Evolutionary conservation across 1,140 invertebrate species (phyloP), one percentile per base, ranked within the genome.

Genomic region (Drosophila varians): DNA sequence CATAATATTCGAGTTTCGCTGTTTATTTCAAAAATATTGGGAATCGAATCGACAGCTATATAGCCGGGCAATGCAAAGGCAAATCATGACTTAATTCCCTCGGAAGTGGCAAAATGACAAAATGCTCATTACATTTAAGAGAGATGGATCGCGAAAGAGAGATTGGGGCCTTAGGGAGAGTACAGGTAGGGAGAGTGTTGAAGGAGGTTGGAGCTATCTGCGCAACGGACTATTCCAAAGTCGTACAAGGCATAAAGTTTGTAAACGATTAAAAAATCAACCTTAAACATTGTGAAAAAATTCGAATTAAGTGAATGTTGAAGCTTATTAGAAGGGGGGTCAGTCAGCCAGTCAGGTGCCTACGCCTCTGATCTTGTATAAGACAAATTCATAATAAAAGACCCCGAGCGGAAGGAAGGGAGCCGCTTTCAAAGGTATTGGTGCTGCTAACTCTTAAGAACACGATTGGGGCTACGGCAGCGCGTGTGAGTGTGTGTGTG

Each of bases 41-140:
- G 9, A 31, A 31, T 31, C 28, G 66, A 77, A 77, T 64, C 40
- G 55, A 56, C 72, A 77, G 61, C 36, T 14, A 38, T 14, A 38
- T 38, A 16, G n/a, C 0, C 3, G 1, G 31, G 11, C 1, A 11
- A 25, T 34, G 31, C 16, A 49, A 52, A 71, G 28, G 47, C 62
- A 69, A 80, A 80, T 77, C 77, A 80, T 80, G 77, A 80, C 77
- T 80, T 80, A 77, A 80, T 80, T 78, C 78, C 64, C 43, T 40
- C 52, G 31, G 55, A 80, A 80, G 82, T 83, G 73, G 73, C 78
- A 60, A 68, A 38, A 16, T 14, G 12, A 75, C 53, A 58, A 52
- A 74, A 38, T 65, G 64, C 54, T 79, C 73, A 74, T 83, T 84
- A 83, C 78, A 83, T 62, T 55, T 28, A 11, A 12, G 12, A 34